Percentiles rank a stretch among this genome's conserved stretches.
These are phyloP conservation scores for Tipula unca DNA, from an alignment of 2,888 invertebrate genomes.

Conservation along the genomic window DNA sequence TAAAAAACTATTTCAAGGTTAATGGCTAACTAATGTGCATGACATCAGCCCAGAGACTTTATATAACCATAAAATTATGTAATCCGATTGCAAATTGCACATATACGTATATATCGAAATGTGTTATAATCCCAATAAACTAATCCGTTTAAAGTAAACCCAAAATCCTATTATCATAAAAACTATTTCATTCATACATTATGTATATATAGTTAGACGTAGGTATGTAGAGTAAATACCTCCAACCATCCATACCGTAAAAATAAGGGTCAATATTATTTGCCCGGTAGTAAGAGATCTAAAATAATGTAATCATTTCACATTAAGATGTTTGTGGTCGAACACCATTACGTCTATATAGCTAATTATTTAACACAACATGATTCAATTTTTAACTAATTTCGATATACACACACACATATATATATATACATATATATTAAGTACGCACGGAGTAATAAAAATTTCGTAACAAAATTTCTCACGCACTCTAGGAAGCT, in stretches of 20 bases:
- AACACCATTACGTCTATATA: not conserved
- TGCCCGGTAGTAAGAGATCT: no score
- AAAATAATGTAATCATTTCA: not conserved
- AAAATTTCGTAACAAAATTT: not conserved
- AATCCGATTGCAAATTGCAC: not conserved
- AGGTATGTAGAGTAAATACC: not conserved
- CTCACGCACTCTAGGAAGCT: constrained; percentile 8
- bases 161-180: not conserved
- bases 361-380: not conserved
- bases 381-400: not conserved
- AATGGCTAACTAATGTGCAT: no score
- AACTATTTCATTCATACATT: not conserved
- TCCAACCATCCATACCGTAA: not conserved
- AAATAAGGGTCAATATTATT: not conserved
- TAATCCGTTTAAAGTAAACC: not conserved
- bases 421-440: not conserved
- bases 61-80: not conserved
- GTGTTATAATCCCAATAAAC: not conserved
- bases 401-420: not conserved
- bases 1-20: no score
- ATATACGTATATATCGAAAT: not conserved
- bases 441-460: not conserved
- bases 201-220: no score
- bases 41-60: no score
- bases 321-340: not conserved